Conservation (phyloP, 2,113 vertebrate genomes). For the Solea solea region DNA sequence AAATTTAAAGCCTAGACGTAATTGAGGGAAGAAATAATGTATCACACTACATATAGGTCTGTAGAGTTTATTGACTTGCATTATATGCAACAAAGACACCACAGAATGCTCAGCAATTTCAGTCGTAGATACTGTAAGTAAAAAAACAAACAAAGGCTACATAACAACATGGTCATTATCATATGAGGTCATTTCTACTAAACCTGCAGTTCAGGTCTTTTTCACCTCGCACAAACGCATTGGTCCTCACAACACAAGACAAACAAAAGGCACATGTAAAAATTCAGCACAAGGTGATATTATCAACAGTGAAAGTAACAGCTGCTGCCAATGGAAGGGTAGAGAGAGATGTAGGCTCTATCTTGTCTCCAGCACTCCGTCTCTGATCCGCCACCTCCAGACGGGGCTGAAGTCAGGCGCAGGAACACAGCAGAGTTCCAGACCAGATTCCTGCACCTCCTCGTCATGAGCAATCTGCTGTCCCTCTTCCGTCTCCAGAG, state of each 20-base stretch:
- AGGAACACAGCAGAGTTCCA: slow-evolving; percentile 87
- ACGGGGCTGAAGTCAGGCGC: slow-evolving; percentile 86
- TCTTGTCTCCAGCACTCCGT: slow-evolving; percentile 86
- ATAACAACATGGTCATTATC: not conserved
- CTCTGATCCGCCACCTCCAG: slow-evolving; percentile 93
- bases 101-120: not conserved
- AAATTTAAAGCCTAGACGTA: too few relatives aligned
- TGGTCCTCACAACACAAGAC: not conserved
- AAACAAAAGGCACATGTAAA: not conserved
- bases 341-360: slow-evolving; percentile 16
- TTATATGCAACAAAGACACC: slow-evolving; percentile 12
- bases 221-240: not conserved
- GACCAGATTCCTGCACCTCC: slow-evolving; percentile 88
- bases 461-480: slow-evolving; percentile 84
- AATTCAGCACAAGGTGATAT: not conserved
- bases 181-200: too few relatives aligned
- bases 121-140: not conserved
- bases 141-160: not conserved
- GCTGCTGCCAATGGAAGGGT: not conserved
- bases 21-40: not conserved
- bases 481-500: slow-evolving; percentile 87
- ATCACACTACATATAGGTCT: not conserved
- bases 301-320: not conserved
- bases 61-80: slow-evolving; percentile 27
- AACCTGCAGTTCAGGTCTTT: not conserved